Conservation (phyloP, 2,113 vertebrate species). For the Oplegnathus fasciatus region DNA sequence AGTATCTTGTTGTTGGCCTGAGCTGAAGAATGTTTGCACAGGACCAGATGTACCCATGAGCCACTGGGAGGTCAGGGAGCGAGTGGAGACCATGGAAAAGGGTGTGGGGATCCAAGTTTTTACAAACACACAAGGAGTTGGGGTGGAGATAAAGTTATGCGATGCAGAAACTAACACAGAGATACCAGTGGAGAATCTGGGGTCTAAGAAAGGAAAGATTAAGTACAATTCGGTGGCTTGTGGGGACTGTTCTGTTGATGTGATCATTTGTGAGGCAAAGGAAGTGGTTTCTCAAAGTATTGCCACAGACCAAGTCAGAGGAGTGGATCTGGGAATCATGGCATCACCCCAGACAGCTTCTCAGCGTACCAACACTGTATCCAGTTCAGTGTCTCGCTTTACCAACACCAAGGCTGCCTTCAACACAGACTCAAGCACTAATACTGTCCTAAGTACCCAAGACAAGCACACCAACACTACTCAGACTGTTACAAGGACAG, state of each 20-base stretch:
- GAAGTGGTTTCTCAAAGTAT: conserved; percentile 80
- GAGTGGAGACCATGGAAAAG: conserved; percentile 83
- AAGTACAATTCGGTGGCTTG: conserved; percentile 86
- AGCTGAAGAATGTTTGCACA: conserved; percentile 49
- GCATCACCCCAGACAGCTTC: conserved; percentile 84
- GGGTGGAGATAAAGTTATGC: conserved; percentile 74
- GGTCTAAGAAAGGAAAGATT: conserved; percentile 33
- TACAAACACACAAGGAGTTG: conserved; percentile 82
- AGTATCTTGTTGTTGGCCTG: conserved; percentile 85
- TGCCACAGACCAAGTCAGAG: conserved; percentile 83
- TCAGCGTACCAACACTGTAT: conserved; percentile 86
- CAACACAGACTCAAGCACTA: conserved; percentile 87
- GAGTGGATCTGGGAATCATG: conserved; percentile 84
- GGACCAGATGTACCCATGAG: conserved; percentile 89
- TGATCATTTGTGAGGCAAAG: conserved; percentile 78
- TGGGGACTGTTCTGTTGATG: conserved; percentile 87
- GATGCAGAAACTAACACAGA: conserved; percentile 88
- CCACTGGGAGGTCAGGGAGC: conserved; percentile 88
- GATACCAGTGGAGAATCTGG: conserved; percentile 19
- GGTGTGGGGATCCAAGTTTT: conserved; percentile 76
- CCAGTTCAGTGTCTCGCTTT: conserved; percentile 83
- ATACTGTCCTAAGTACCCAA: conserved; percentile 83
- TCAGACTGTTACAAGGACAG: conserved; percentile 79
- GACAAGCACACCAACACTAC: conserved; percentile 92
- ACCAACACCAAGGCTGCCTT: conserved; percentile 85